Base-by-base conservation (phyloP, 2,113 vertebrate genomes). In the Muscicapa adusta region DNA sequence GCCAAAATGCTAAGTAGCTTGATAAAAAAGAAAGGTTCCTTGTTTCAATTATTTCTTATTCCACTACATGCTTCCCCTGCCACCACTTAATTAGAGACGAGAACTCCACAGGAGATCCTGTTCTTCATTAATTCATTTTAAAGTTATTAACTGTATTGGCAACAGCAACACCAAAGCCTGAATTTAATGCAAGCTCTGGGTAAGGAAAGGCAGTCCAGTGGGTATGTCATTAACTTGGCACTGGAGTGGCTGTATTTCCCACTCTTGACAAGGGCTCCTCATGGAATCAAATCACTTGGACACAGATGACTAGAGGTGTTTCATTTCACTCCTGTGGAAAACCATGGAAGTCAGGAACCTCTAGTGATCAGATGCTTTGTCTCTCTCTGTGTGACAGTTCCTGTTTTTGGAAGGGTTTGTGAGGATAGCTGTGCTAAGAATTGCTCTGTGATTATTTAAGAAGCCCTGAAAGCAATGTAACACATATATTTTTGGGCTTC, bases 11-110 rank as follows among this genome's bases (percentile, higher is more conserved):
- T 96, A 94, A 96, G 80, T 67, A 88, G 90, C 53, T 80, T 92
- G 85, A 97, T 88, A 74, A 94, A 93, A 93, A 90, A 91, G 81
- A 94, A 91, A 88, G 85, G 63, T 80, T 88, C 74, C 89, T 96
- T 97, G 91, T 95, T 96, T 94, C 89, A 82, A 76, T 93, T 96
- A 86, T 90, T 97, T 94, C 90, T 96, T 85, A 86, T 67, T 95
- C 82, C 68, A 63, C 72, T 90, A 70, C 65, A 65, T 4, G 6
- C 75, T 96, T 96, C 82, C 88, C 56, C 58, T 80, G 79, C 76
- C 60, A 84, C 90, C 48, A 90, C 75, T 95, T 96, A 94, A 97
- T 95, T 96, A 96, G 93, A 85, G 43, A 91, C 4, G 0, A 88
- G 79, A 91, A 71, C 91, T 77, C 92, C 6, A 6, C 82, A 68